phyloP scores from a whole-genome alignment of 2,797 vertebrate genomes.

The Coccyzus lansbergi region DNA sequence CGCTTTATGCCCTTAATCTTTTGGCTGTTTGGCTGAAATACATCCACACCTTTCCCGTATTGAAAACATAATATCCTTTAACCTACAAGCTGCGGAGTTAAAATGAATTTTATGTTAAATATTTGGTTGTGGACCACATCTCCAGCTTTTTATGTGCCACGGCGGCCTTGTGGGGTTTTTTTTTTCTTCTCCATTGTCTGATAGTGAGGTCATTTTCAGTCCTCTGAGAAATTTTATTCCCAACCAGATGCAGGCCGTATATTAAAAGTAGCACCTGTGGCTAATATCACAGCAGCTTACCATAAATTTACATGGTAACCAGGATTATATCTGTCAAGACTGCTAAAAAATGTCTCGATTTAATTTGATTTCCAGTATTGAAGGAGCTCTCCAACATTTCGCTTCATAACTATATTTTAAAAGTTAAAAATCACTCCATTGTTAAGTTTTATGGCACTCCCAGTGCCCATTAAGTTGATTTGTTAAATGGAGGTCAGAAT shows the following conservation, averaged over 20 bases:
- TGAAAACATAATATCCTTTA: slow-evolving; percentile 78
- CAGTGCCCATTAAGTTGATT: slow-evolving; percentile 84
- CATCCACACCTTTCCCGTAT: slow-evolving; percentile 69
- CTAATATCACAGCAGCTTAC: slow-evolving; percentile 87
- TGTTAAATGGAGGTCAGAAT: slow-evolving; percentile 83
- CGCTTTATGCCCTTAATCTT: slow-evolving; percentile 68
- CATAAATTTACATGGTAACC: slow-evolving; percentile 89
- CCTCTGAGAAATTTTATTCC: slow-evolving; percentile 85
- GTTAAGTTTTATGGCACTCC: slow-evolving; percentile 84
- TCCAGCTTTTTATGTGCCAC: slow-evolving; percentile 81
- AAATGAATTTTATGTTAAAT: slow-evolving; percentile 77
- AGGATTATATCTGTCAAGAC: slow-evolving; percentile 87
- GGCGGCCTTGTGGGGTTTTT: slow-evolving; percentile 68
- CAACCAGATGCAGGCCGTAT: slow-evolving; percentile 85
- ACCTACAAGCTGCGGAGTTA: slow-evolving; percentile 71
- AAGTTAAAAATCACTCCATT: slow-evolving; percentile 83
- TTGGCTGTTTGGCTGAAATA: slow-evolving; percentile 75
- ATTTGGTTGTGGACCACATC: slow-evolving; percentile 76
- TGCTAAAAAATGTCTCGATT: slow-evolving; percentile 86
- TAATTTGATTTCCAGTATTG: slow-evolving; percentile 88
- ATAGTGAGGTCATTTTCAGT: slow-evolving; percentile 86
- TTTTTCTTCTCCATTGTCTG: slow-evolving; percentile 80
- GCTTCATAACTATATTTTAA: slow-evolving; percentile 83
- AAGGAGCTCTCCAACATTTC: slow-evolving; percentile 81
- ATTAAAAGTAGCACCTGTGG: slow-evolving; percentile 89